Evolutionary conservation across 2,113 vertebrate genomes (phyloP).

Genomic region (Callaeas wilsoni): DNA sequence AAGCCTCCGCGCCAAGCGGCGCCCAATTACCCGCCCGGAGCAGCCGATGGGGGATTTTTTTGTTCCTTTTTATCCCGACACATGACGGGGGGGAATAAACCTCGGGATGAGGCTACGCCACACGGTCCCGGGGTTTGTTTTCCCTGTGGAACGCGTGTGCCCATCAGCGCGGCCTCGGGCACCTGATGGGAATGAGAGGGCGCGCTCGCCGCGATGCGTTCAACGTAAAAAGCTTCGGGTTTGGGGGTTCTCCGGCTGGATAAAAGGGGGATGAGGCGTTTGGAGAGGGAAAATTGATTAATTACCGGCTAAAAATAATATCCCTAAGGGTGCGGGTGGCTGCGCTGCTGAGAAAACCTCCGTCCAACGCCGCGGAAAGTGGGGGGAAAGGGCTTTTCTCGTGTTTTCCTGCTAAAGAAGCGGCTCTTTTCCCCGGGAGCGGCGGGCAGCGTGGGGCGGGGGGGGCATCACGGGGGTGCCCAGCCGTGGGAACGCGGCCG

Average conservation of each 20-base stretch:
- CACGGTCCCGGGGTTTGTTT: neutral
- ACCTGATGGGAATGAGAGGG: neutral
- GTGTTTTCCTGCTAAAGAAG: neutral
- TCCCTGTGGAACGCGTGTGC: neutral
- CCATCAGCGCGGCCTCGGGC: neutral
- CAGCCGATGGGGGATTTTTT: neutral
- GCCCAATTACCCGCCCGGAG: neutral
- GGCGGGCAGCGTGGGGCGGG: neutral
- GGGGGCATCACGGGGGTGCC: neutral
- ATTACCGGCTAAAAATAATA: neutral
- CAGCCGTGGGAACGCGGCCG: neutral
- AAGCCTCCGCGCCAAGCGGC: neutral
- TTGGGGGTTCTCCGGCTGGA: neutral
- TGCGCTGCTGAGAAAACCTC: neutral
- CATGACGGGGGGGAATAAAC: neutral
- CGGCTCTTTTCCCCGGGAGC: neutral
- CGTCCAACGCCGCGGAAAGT: neutral
- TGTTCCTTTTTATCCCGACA: neutral
- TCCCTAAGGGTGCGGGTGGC: neutral
- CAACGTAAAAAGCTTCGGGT: fast-evolving
- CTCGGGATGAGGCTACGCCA: neutral
- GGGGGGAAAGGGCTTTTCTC: neutral
- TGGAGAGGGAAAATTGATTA: neutral
- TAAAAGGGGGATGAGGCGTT: neutral
- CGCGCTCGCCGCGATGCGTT: neutral